Percentiles rank a stretch among this genome's conserved stretches.
These are phyloP conservation scores for Dipodomys merriami DNA, from an alignment of 2,113 vertebrate genomes.

Conservation along the genomic window DNA sequence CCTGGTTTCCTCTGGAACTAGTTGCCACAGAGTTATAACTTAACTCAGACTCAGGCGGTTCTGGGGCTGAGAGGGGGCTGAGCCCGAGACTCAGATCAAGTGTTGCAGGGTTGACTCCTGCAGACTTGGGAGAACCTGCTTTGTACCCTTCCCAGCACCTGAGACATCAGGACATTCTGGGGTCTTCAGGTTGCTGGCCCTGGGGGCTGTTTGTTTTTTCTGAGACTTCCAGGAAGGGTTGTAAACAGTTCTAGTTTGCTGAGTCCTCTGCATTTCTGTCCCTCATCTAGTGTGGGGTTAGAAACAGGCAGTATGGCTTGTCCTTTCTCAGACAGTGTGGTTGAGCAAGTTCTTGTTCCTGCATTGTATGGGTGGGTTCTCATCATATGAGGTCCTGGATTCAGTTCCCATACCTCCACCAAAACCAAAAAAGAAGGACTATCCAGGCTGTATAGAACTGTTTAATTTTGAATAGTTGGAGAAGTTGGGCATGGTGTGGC, in stretches of 20 bases:
- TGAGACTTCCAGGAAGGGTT: background rate
- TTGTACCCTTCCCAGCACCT: background rate
- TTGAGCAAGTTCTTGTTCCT: too few relatives aligned
- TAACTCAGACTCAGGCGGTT: background rate
- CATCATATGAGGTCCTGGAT: too few relatives aligned
- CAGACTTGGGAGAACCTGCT: background rate
- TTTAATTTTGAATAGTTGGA: background rate
- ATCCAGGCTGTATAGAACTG: too few relatives aligned
- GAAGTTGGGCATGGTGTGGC: background rate
- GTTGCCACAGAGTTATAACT: background rate
- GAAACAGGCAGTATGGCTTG: background rate
- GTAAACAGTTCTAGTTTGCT: too few relatives aligned
- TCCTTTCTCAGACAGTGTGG: too few relatives aligned
- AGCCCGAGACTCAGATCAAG: background rate
- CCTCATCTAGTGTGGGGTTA: fast-evolving
- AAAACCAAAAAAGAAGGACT: too few relatives aligned
- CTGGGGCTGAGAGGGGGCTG: background rate
- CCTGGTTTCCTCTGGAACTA: background rate
- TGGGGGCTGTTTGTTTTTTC: background rate
- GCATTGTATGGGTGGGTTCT: background rate
- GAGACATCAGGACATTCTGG: background rate
- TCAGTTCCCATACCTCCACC: background rate
- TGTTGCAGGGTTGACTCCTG: too few relatives aligned
- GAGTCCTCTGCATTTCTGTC: background rate
- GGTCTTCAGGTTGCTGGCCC: background rate